Evolutionary conservation across 2,797 vertebrate genomes (phyloP), one percentile per base, ranked within the genome.

Genomic region (Cephalopachus bancanus): DNA sequence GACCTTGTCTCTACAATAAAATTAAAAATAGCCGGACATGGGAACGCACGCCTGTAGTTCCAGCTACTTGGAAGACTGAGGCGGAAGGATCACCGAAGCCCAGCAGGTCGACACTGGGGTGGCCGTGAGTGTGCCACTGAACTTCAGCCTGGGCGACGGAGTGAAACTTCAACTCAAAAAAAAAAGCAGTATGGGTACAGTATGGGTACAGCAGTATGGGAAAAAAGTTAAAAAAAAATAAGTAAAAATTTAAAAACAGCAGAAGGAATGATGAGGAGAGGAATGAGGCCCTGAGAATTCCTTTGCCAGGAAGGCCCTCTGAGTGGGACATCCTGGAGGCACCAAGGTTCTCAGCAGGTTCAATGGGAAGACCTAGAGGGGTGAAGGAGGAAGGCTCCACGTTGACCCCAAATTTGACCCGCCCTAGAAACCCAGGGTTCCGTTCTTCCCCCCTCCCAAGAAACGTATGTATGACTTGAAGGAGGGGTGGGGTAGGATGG

Each of bases 231-330:
- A 37, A 37, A 37, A 37, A 37, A 37, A 37, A 37, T 37, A 37
- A 37, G 37, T 37, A 37, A 37, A 37, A 37, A 37, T 37, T 37
- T 37, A 37, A 37, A 37, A 37, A 37, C 37, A 89, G 65, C 37
- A 74, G 51, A 64, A 51, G 53, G 19, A 83, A 64, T 65, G 67
- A 53, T 30, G 17, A 90, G n/a, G 51, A 4, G 67, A 28, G 59
- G 33, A 1, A 9, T 37, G 37, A 87, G 79, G 26, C 51, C 16
- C 26, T 71, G 69, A 78, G 83, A 92, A 93, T 57, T 62, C 64
- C 22, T 96, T 26, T 87, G 60, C 75, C 15, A 62, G 67, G 84
- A 93, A 37, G 33, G 55, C 44, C 69, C 28, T 95, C 75, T 67
- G 55, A 55, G 28, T 19, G 49, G 65, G 64, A 19, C 12, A 7